These are phyloP conservation scores for Drusus annulatus DNA, from an alignment of 1,140 invertebrate species.

Conservation along the genomic window DNA sequence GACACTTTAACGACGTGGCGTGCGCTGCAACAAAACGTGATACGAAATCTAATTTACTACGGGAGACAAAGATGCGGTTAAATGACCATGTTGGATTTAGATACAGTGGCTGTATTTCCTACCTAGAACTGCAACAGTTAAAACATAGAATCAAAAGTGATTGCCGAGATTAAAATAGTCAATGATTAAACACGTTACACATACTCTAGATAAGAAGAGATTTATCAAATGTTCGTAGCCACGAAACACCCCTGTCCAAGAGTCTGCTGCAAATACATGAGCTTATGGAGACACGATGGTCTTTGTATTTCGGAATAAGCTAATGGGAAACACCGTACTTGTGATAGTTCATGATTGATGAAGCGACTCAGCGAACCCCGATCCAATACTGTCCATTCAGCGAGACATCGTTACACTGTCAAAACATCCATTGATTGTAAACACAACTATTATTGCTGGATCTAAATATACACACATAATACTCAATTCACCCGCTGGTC, in stretches of 20 bases:
- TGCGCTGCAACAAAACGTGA: neutral
- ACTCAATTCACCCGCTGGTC: too few relatives aligned
- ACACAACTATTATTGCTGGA: neutral
- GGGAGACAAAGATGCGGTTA: slow-evolving; percentile 46
- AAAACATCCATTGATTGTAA: slow-evolving; percentile 11
- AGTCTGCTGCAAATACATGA: slow-evolving; percentile 51
- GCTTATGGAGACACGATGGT: slow-evolving; percentile 31
- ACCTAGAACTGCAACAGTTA: slow-evolving; percentile 56
- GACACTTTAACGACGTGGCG: neutral
- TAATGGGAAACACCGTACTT: slow-evolving; percentile 32
- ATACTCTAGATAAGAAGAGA: slow-evolving; percentile 58
- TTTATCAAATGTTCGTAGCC: slow-evolving; percentile 53
- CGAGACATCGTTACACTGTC: neutral
- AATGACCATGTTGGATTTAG: slow-evolving; percentile 56
- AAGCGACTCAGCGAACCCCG: slow-evolving; percentile 9
- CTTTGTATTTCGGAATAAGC: slow-evolving; percentile 42
- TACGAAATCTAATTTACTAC: slow-evolving; percentile 22
- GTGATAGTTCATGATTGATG: slow-evolving; percentile 10
- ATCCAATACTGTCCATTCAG: neutral
- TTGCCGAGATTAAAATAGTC: slow-evolving; percentile 57
- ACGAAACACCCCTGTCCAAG: slow-evolving; percentile 46
- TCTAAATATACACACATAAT: too few relatives aligned
- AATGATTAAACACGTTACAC: slow-evolving; percentile 58
- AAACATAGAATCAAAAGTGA: slow-evolving; percentile 58
- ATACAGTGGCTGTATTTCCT: slow-evolving; percentile 51